Percentiles rank a stretch among this genome's conserved stretches.
Conservation (phyloP, 2,113 vertebrate species). For the Peucedramus taeniatus region DNA sequence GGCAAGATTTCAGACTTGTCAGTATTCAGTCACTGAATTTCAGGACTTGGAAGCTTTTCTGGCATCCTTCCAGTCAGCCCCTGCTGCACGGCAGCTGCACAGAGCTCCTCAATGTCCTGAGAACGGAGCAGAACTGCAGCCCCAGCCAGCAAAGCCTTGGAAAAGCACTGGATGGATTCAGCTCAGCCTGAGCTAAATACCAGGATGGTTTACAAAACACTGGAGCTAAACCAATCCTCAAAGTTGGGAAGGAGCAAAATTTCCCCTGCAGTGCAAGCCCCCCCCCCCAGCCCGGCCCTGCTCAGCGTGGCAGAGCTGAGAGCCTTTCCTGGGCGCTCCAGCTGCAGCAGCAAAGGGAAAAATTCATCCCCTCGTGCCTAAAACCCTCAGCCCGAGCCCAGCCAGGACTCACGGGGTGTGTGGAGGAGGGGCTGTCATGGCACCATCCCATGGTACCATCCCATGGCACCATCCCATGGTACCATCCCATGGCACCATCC, state of each 20-base stretch:
- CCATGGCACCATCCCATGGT: no score
- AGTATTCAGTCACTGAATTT: background rate
- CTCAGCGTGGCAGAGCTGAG: accelerated
- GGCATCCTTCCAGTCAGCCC: background rate
- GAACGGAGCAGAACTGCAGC: background rate
- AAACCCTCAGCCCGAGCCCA: no score
- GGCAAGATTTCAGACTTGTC: background rate
- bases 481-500: no score
- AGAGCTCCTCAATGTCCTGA: no score
- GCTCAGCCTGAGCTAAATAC: background rate
- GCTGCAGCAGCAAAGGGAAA: background rate
- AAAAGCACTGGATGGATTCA: background rate
- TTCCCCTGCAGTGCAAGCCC: background rate
- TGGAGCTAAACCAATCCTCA: background rate
- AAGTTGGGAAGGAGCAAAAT: background rate
- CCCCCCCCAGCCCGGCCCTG: accelerated
- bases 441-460: no score
- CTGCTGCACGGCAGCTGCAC: background rate
- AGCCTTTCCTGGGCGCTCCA: accelerated
- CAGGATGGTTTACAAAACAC: background rate
- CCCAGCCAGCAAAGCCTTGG: no score
- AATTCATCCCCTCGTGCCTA: no score
- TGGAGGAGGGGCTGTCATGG: no score
- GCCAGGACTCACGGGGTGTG: no score
- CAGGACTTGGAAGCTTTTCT: background rate